Base-by-base conservation (phyloP, 1,140 invertebrate species). In the Heterodera schachtii region DNA sequence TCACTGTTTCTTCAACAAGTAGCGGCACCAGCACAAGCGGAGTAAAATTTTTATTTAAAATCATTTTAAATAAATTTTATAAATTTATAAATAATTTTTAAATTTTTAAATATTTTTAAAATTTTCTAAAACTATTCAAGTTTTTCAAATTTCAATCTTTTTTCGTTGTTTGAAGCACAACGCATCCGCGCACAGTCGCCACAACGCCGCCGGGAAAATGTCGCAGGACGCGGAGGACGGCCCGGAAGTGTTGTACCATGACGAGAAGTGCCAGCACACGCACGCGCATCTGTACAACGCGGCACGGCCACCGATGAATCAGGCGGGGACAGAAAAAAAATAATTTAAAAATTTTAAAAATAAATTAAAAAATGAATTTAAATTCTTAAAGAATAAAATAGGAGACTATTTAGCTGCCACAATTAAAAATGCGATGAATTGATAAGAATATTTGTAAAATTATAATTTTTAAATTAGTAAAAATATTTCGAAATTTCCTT, bases 171-270 rank as follows among this genome's bases (percentile, higher is more conserved):
- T 31, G 31, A 31, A 31, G 31, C 31, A 31, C 31, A 31, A 31
- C 31, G 31, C 31, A 31, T 31, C 31, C 31, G 31, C 31, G 31
- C 31, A 31, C 31, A 64, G 16, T 46, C 75, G 75, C 5, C 11
- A 11, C 8, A 64, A 64, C 57, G 19, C 13, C 57, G 19, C 13
- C 57, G 57, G n/a, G 21, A 1, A 66, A 74, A 86, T 86, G 84
- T 85, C 85, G 13, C 84, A 86, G 79, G 84, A 86, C 73, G 84
- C 84, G 31, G 86, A 86, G 31, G 86, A 87, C 44, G 84, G 84
- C 11, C 84, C 84, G 43, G 86, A 87, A 16, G 31, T 86, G n/a
- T 52, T 84, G 43, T 73, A 67, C 47, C 43, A 41, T 52, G 31
- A 31, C 31, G 83, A 70, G 9, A 73, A n/a, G 77, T 49, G 43